Base-by-base conservation (phyloP, 2,888 invertebrate genomes). In the Melipona beecheii region DNA sequence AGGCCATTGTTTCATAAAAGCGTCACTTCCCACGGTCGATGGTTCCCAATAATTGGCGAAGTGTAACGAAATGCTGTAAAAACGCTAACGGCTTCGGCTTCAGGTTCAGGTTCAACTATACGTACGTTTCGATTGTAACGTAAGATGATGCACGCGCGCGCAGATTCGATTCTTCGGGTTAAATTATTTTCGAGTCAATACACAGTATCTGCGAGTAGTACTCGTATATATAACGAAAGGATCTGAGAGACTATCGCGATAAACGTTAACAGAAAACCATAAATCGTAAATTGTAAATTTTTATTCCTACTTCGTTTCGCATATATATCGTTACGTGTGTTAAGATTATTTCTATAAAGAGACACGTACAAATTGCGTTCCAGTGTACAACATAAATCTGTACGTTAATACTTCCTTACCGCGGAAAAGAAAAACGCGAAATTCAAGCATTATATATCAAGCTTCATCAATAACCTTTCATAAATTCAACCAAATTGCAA, bases 31-130 rank as follows among this genome's bases (percentile, higher is more conserved):
- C 21, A 77, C 50, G 24, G 49, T 17, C 58, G 65, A 77, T 77
- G 13, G 64, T 65, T 50, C 56, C 56, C 64, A 21, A 77, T 56
- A 71, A 71, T 79, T n/a, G 52, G 43, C n/a, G 5, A 54, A 75
- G 56, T 27, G 64, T n/a, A 75, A 9, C 50, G 31, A 31, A 62
- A 62, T 31, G 21, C n/a, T 13, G 13, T 19, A n/a, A 58, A 74
- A 74, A 74, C 36, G 13, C 15, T 19, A 24, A 58, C 27, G 50
- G 21, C 50, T 15, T n/a, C 4, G 4, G 31, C 31, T 31, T 31
- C 31, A 31, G 31, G 17, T 70, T n/a, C 4, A 4, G 36, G 17
- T 70, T n/a, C 4, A 4, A 24, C 36, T 19, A 15, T 6, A 19
- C 17, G 17, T 9, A 60, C n/a, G n/a, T 36, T 49, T 50, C 21